Conservation (phyloP, 2,888 invertebrate species). For the Frankliniella fusca region DNA sequence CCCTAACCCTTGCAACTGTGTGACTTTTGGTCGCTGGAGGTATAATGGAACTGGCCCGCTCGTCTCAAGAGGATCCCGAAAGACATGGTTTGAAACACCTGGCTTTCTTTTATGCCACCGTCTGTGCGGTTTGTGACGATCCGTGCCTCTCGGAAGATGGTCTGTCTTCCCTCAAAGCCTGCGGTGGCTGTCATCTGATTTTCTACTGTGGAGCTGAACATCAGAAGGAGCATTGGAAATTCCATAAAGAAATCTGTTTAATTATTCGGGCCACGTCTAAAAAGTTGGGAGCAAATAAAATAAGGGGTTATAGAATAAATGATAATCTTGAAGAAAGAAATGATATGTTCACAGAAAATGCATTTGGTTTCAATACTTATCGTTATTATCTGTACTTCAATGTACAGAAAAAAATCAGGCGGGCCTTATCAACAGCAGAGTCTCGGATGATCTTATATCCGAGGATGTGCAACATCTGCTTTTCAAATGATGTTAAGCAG, state of each 20-base stretch:
- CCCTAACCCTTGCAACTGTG: too few species aligned
- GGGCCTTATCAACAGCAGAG: background rate
- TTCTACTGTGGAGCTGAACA: background rate
- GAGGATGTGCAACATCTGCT: constrained; percentile 2
- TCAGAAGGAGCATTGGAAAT: background rate
- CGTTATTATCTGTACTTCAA: constrained; percentile 7
- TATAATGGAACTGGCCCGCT: background rate
- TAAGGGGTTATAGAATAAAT: background rate
- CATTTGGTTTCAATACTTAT: constrained; percentile 2
- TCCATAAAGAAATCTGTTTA: constrained; percentile 1
- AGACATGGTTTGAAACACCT: background rate
- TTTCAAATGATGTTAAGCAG: constrained; percentile 2
- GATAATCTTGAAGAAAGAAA: background rate
- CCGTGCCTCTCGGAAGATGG: background rate
- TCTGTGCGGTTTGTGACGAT: background rate
- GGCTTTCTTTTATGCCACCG: background rate
- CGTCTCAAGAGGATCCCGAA: background rate
- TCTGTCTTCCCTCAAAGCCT: background rate
- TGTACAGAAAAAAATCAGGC: background rate
- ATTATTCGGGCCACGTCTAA: background rate
- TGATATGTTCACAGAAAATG: background rate
- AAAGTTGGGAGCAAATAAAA: background rate
- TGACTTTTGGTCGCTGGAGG: background rate
- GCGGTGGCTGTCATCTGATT: background rate
- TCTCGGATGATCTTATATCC: constrained; percentile 9